phyloP scores from a whole-genome alignment of 2,888 invertebrate genomes.

The Xanthia togata region DNA sequence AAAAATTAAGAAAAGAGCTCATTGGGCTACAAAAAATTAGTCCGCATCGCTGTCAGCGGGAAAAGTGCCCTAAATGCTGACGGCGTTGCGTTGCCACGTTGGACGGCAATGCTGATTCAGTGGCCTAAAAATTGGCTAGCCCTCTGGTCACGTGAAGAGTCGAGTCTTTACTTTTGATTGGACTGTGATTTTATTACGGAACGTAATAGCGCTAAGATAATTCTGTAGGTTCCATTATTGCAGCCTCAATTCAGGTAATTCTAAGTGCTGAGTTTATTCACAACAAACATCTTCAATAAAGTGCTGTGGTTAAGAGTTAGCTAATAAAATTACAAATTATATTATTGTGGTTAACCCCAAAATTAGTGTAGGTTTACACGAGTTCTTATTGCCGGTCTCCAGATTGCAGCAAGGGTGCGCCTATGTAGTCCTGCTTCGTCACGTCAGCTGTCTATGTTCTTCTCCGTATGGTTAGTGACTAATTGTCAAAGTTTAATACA shows the following conservation, averaged over 20 bases:
- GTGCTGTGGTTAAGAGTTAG: conserved; percentile 46
- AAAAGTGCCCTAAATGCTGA: too few relatives aligned
- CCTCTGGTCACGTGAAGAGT: too few relatives aligned
- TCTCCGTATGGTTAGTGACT: too few relatives aligned
- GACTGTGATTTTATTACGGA: conserved; percentile 25
- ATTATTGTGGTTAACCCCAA: conserved; percentile 37
- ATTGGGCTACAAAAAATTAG: too few relatives aligned
- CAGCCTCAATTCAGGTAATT: conserved; percentile 18
- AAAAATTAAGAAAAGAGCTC: too few relatives aligned
- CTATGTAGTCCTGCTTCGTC: too few relatives aligned
- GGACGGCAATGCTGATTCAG: too few relatives aligned
- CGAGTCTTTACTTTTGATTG: conserved; percentile 25
- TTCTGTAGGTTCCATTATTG: background rate
- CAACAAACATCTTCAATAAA: conserved; percentile 48
- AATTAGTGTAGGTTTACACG: conserved; percentile 25
- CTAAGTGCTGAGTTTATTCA: conserved; percentile 21
- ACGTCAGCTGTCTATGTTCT: background rate
- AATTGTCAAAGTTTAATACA: too few relatives aligned
- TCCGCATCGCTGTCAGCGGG: too few relatives aligned
- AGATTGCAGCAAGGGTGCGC: background rate
- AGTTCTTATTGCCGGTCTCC: background rate
- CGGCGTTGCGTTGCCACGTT: too few relatives aligned
- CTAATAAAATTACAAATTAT: conserved; percentile 60
- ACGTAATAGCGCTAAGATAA: conserved; percentile 3
- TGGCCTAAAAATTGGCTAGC: too few relatives aligned